phyloP scores from a whole-genome alignment of 2,113 vertebrate species.

The Clarias gariepinus region DNA sequence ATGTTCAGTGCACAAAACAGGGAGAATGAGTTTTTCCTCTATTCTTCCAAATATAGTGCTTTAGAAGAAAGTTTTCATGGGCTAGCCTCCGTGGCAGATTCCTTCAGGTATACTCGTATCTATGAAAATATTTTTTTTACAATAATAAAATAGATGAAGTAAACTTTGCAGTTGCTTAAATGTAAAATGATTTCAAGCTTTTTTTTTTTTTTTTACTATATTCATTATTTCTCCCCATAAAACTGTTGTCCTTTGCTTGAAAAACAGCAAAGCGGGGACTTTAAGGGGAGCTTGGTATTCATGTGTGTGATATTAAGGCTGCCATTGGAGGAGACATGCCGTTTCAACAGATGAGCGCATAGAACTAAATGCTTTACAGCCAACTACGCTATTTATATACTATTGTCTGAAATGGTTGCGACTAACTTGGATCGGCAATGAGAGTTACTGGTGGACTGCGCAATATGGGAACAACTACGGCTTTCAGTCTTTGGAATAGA shows the following conservation, averaged over 20 bases:
- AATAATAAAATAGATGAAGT: slow-evolving; percentile 57
- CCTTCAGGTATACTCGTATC: slow-evolving; percentile 41
- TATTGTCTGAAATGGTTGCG: slow-evolving; percentile 27
- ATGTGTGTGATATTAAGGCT: slow-evolving; percentile 69
- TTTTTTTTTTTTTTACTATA: background rate
- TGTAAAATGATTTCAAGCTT: slow-evolving; percentile 37
- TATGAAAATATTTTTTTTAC: slow-evolving; percentile 53
- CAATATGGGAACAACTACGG: slow-evolving; percentile 67
- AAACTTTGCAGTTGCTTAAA: slow-evolving; percentile 48
- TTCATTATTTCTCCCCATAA: slow-evolving; percentile 16
- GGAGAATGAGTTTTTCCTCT: slow-evolving; percentile 41
- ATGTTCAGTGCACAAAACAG: slow-evolving; percentile 54
- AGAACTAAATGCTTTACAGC: slow-evolving; percentile 9
- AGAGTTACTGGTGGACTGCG: slow-evolving; percentile 79
- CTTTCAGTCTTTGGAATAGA: slow-evolving; percentile 78
- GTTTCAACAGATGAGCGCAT: slow-evolving; percentile 60
- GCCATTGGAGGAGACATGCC: slow-evolving; percentile 68
- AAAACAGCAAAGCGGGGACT: slow-evolving; percentile 13
- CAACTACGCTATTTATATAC: background rate
- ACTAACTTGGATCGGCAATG: slow-evolving; percentile 48
- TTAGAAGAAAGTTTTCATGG: slow-evolving; percentile 44
- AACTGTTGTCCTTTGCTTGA: background rate
- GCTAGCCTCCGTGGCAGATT: slow-evolving; percentile 50
- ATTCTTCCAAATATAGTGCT: slow-evolving; percentile 54
- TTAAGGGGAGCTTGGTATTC: slow-evolving; percentile 3